Evolutionary conservation across 2,797 vertebrate genomes (phyloP), one percentile per base, ranked within the genome.

Genomic region (Danio choprae): DNA sequence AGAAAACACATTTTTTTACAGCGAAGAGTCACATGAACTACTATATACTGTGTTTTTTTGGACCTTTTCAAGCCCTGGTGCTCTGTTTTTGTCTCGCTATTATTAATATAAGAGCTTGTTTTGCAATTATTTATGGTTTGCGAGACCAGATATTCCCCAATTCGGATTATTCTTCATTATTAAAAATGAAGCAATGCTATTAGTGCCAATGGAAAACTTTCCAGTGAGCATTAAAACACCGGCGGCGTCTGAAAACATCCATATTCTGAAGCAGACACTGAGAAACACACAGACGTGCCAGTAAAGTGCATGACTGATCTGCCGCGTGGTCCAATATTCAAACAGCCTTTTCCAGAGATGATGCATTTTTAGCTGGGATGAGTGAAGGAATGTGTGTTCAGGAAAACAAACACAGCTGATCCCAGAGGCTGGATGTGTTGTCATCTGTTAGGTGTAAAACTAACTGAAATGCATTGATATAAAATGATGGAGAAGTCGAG

Each of bases 221-320:
- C 40, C 15, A 20, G 7, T 36, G 44, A 29, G 50, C 5, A 51
- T 69, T 69, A 38, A 51, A 50, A 50, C 62, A 43, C 58, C 48
- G 67, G 48, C 53, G 67, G 60, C 13, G 2, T 12, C 56, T 36
- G 56, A 36, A 10, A 12, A 29, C 15, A 15, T 50, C 72, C 59
- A 16, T 1, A 15, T 63, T 51, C 40, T 22, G 5, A 29, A 40
- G 5, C 7, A 11, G 7, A 1, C 3, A 29, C 5, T 10, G 11
- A 43, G 3, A 43, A 64, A 50, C 48, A 76, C 38, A 65, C 4
- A 1, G 10, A 64, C 40, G 44, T 55, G 7, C 18, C 53, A 64
- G 9, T 65, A 67, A 51, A 44, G 15, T 74, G 53, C 18, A 58
- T 60, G 56, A 74, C 56, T 13, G 50, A 74, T 76, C 36, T 6